Percentiles rank a stretch among this genome's conserved stretches.
These are phyloP conservation scores for Psephotus haematonotus DNA, from an alignment of 2,113 vertebrate genomes.

Conservation along the genomic window DNA sequence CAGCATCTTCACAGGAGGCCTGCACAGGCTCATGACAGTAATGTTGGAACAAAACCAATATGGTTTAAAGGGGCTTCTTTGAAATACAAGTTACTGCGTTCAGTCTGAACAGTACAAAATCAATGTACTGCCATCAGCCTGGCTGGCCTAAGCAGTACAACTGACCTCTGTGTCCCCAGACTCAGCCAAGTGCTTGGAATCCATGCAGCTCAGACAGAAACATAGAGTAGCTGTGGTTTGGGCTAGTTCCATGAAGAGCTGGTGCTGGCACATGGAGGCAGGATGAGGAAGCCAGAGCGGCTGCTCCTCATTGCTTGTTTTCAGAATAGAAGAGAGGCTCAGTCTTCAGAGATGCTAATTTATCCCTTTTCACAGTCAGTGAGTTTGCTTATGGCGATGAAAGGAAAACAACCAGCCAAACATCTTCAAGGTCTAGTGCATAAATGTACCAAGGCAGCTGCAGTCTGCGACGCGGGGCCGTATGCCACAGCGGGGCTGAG, in stretches of 20 bases:
- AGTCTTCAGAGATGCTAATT: slow-evolving; percentile 44
- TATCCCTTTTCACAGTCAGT: slow-evolving; percentile 41
- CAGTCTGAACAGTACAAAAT: not conserved
- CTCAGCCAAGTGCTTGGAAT: not conserved
- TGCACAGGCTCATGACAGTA: not conserved
- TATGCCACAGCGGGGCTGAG: accelerated
- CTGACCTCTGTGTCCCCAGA: not conserved
- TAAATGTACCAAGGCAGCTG: not conserved
- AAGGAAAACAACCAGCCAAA: slow-evolving; percentile 48
- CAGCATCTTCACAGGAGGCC: not conserved
- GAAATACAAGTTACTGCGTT: not conserved
- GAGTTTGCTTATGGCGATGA: slow-evolving; percentile 34
- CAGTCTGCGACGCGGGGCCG: accelerated
- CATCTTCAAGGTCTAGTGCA: slow-evolving; percentile 30
- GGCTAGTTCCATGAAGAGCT: not conserved
- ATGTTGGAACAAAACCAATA: not conserved
- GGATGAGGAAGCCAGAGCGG: not conserved
- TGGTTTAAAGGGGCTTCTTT: not conserved
- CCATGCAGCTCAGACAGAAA: not conserved
- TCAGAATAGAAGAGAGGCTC: not conserved
- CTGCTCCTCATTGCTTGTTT: not conserved
- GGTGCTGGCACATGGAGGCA: not conserved
- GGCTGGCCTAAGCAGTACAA: not conserved
- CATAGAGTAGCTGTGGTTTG: accelerated
- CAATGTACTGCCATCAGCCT: not conserved